Evolutionary conservation across 1,140 invertebrate species (phyloP).

Genomic region (Nautilus pompilius): DNA sequence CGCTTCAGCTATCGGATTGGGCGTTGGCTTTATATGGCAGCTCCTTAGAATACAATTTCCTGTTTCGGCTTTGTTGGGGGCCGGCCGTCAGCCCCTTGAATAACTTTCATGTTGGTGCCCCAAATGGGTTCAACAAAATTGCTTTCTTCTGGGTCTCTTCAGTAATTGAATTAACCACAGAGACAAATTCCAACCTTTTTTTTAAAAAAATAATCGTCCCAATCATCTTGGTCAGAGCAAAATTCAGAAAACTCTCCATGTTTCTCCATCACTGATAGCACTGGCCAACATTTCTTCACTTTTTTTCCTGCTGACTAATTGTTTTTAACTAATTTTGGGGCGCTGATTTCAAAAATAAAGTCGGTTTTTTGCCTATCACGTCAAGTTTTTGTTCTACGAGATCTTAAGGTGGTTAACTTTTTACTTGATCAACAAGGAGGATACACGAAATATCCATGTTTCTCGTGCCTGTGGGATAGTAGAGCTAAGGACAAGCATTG

Average conservation of each 20-base stretch:
- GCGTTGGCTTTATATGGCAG: slow-evolving; percentile 16
- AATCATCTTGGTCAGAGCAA: slow-evolving; percentile 2
- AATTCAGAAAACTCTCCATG: neutral
- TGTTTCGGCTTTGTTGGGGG: slow-evolving; percentile 10
- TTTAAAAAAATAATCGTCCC: slow-evolving; percentile 12
- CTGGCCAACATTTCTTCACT: slow-evolving; percentile 1
- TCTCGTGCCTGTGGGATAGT: too few relatives aligned
- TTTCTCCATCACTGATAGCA: neutral
- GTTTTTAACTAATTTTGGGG: too few relatives aligned
- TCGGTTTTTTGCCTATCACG: too few relatives aligned
- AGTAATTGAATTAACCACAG: slow-evolving; percentile 8
- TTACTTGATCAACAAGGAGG: too few relatives aligned
- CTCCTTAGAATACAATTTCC: slow-evolving; percentile 8
- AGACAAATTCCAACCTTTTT: slow-evolving; percentile 9
- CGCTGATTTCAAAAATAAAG: too few relatives aligned
- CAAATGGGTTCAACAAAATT: slow-evolving; percentile 9
- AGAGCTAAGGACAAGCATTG: too few relatives aligned
- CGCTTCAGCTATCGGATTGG: slow-evolving; percentile 15
- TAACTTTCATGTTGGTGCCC: slow-evolving; percentile 12
- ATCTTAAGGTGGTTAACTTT: too few relatives aligned
- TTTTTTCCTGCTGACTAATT: too few relatives aligned
- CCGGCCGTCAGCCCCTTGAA: slow-evolving; percentile 13
- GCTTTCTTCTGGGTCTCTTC: slow-evolving; percentile 3
- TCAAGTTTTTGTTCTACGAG: too few relatives aligned
- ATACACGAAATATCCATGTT: too few relatives aligned